Percentiles rank a stretch among this genome's conserved stretches.
Conservation (phyloP, 1,140 invertebrate genomes). For the Helicoverpa zea region DNA sequence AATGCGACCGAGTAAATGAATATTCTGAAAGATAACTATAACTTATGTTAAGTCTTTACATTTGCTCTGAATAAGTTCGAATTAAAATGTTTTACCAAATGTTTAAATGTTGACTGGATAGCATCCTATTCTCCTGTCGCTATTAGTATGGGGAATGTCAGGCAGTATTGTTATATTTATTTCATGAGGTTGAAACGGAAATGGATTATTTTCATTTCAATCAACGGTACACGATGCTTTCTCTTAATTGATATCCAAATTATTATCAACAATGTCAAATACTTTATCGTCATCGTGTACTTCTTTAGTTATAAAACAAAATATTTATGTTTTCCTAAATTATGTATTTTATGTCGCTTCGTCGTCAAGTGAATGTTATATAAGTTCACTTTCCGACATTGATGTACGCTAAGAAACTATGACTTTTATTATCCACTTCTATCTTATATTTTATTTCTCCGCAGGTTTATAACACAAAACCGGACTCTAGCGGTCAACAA, state of each 20-base stretch:
- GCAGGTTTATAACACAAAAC: slow-evolving; percentile 88
- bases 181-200: slow-evolving; percentile 59
- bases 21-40: too few species aligned
- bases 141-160: slow-evolving; percentile 78
- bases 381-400: slow-evolving; percentile 69
- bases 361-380: slow-evolving; percentile 67
- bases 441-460: slow-evolving; percentile 86
- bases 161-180: slow-evolving; percentile 63
- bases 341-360: slow-evolving; percentile 75
- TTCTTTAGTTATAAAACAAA: slow-evolving; percentile 45
- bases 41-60: not conserved
- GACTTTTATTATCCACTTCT: slow-evolving; percentile 77
- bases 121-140: slow-evolving; percentile 82
- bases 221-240: slow-evolving; percentile 54
- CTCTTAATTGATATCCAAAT: not conserved
- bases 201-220: slow-evolving; percentile 62
- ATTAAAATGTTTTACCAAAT: slow-evolving; percentile 61
- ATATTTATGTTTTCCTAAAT: slow-evolving; percentile 57
- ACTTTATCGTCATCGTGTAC: slow-evolving; percentile 52
- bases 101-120: slow-evolving; percentile 78
- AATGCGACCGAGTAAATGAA: not conserved
- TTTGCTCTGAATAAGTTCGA: not conserved
- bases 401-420: slow-evolving; percentile 67
- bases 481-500: slow-evolving; percentile 87
- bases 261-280: not conserved